Evolutionary conservation across 2,113 vertebrate genomes (phyloP), one percentile per base, ranked within the genome.

Genomic region (Argyrosomus japonicus): DNA sequence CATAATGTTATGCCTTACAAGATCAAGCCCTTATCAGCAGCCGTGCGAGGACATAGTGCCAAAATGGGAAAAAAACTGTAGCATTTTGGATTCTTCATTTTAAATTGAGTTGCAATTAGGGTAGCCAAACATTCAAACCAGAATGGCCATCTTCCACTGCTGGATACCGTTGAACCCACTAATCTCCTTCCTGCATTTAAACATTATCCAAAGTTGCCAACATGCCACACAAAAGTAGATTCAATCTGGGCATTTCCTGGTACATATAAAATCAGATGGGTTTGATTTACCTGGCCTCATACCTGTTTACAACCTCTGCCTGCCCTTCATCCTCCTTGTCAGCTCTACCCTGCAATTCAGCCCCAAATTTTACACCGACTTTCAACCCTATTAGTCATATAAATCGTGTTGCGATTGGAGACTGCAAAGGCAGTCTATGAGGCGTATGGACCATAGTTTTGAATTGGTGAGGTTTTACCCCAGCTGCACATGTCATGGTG

Each of bases 1-100:
- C 56, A 57, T 80, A 62, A 58, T 58, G 76, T 81, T 62, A 81
- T 12, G 72, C 87, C 79, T 89, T 82, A 86, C 48, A 60, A 78
- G 74, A 75, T 79, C 18, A 65, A 75, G 58, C 71, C 78, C 81
- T 83, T 51, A 69, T 82, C 75, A 82, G 78, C 87, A 86, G 89
- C 75, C 83, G 87, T 69, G n/a, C 79, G 74, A 80, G 64, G 79
- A 91, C 43, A 61, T 15, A 10, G 93, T 93, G 93, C 93, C 93
- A 94, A 94, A 91, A 81, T 63, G 29, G 36, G 36, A 2, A 76
- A 50, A 63, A 75, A 72, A 5, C 6, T 3, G 45, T 50, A 87
- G 57, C 72, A 82, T 79, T 81, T 77, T 79, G 68, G 65, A 74
- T 82, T 81, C 29, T 87, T 86, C 3, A 68, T 51, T 84, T 81